A percentile compares a stretch with the other conserved stretches of the same genome.
Conservation (phyloP, 2,113 vertebrate species). For the Brachypteracias leptosomus region DNA sequence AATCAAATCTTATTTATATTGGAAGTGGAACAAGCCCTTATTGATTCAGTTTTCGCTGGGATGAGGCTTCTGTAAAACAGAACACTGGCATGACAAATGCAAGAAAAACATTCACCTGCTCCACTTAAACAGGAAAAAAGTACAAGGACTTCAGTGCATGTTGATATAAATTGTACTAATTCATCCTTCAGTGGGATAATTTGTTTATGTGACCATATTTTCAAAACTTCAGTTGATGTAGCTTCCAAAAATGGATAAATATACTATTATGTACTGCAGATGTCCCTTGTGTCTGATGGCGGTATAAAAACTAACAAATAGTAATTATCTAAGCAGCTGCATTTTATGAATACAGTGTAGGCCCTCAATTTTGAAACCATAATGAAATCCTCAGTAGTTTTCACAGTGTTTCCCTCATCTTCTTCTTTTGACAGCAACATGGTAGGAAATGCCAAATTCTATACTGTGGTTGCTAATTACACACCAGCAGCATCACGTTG, state of each 20-base stretch:
- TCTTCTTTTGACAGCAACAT: background rate
- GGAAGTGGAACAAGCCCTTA: background rate
- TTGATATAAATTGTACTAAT: conserved; percentile 11
- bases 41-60: background rate
- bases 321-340: conserved; percentile 7
- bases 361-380: background rate
- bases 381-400: background rate
- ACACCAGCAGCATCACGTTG: background rate
- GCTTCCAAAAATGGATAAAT: background rate
- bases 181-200: background rate
- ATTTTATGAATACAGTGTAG: background rate
- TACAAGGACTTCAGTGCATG: background rate
- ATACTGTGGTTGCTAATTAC: background rate
- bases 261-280: background rate
- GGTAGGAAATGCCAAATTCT: background rate
- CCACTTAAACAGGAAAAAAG: background rate
- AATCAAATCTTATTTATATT: background rate
- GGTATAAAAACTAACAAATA: background rate
- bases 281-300: background rate
- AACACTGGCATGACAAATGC: background rate
- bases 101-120: background rate
- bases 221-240: background rate
- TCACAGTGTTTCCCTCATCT: background rate
- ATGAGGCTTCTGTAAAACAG: background rate
- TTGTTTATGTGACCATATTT: conserved; percentile 15